Conservation (phyloP, 1,140 invertebrate genomes). For the Monochamus saltuarius region DNA sequence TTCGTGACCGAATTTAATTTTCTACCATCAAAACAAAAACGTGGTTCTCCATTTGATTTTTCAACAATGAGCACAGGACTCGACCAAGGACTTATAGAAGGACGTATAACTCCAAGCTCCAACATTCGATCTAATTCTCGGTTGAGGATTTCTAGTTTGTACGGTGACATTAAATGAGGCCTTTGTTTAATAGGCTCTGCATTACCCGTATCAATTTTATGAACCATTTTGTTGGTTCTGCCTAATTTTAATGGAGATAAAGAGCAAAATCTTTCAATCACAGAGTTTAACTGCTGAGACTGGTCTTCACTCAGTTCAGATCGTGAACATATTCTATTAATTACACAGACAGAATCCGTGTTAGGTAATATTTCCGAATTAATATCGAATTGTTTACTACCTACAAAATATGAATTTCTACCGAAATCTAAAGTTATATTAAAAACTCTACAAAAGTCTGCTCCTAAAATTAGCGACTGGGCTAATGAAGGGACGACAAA, state of each 20-base stretch:
- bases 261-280: too few relatives aligned
- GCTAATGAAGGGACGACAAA: too few relatives aligned
- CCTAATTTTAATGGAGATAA: neutral
- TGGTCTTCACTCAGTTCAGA: too few relatives aligned
- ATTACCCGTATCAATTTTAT: constrained; percentile 22
- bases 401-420: too few relatives aligned
- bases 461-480: too few relatives aligned
- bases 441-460: too few relatives aligned
- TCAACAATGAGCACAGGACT: constrained; percentile 24
- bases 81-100: constrained; percentile 19
- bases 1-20: constrained; percentile 47
- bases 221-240: constrained; percentile 6
- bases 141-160: constrained; percentile 15
- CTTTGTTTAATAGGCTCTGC: constrained; percentile 10
- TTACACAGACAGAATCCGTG: too few relatives aligned
- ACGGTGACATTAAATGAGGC: constrained; percentile 18
- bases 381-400: too few relatives aligned
- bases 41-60: constrained; percentile 21
- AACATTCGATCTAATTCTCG: constrained; percentile 24
- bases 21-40: constrained; percentile 47
- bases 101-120: constrained; percentile 17
- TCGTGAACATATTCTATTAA: too few relatives aligned
- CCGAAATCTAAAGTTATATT: too few relatives aligned
- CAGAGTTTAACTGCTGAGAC: too few relatives aligned
- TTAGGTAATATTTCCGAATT: too few relatives aligned